Evolutionary conservation across 2,113 vertebrate genomes (phyloP).

Genomic region (Eulacestoma nigropectus): DNA sequence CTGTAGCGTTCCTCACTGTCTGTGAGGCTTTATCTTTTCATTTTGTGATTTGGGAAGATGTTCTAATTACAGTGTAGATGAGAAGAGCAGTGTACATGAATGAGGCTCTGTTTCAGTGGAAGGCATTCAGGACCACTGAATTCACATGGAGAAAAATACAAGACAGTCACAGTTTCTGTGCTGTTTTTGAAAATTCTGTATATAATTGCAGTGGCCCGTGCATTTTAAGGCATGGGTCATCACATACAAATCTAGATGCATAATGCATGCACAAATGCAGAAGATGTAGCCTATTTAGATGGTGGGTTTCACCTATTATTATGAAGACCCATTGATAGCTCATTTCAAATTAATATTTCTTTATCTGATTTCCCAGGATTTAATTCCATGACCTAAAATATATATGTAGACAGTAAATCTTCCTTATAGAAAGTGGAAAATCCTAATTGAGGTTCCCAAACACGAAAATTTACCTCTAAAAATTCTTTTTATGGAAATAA

Average conservation of each 20-base stretch:
- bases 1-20: slow-evolving; percentile 67
- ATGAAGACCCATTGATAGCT: not conserved
- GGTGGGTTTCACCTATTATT: not conserved
- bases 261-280: not conserved
- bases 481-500: not conserved
- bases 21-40: slow-evolving; percentile 54
- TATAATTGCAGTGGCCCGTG: not conserved
- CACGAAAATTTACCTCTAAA: not conserved
- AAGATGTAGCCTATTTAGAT: not conserved
- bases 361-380: not conserved
- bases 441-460: not conserved
- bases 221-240: not conserved
- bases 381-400: not conserved
- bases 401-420: not conserved
- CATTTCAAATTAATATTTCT: not conserved
- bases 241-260: not conserved
- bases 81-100: not conserved
- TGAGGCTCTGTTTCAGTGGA: not conserved
- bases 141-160: not conserved
- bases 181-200: not conserved
- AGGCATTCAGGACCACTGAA: not conserved
- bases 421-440: not conserved
- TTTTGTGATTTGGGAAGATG: not conserved
- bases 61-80: not conserved
- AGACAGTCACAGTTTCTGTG: not conserved